Evolutionary conservation across 2,113 vertebrate species (phyloP), one percentile per base, ranked within the genome.

Genomic region (Anoplopoma fimbria): DNA sequence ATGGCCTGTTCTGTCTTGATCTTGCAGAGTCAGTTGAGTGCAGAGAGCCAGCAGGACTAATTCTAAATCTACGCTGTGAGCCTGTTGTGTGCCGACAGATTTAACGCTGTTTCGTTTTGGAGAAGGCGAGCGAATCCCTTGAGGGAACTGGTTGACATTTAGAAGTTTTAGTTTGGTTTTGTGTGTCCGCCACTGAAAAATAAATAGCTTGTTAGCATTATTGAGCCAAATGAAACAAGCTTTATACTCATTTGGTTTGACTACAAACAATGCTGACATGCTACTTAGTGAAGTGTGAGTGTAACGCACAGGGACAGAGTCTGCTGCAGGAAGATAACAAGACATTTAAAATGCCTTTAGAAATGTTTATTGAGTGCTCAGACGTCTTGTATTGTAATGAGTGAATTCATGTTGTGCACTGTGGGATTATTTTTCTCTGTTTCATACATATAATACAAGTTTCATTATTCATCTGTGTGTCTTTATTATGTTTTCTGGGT

Each of bases 141-240:
- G 2, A 15, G 90, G 91, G 88, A 86, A 57, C 14, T 36, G 64
- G 34, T 29, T 92, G 92, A 90, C 92, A 93, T 93, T 92, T 90
- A 63, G 38, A 67, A 33, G 75, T 47, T 15, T 12, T 42, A 65
- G 27, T 83, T 82, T 75, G 53, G 38, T 42, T 75, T 58, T 79
- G 72, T 77, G 58, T n/a, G 62, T 80, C 75, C 0, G 19, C 49
- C 9, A 13, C 13, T 21, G 75, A 84, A 88, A 82, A 80, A 6
- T 6, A 49, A 21, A 47, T 23, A 55, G 49, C 60, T 69, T 81
- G 69, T 91, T 73, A n/a, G 71, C 45, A 29, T 85, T 67, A 81
- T 76, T 77, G 73, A 86, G 60, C 79, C 42, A 47, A 58, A 1
- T 42, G 62, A 75, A 75, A 78, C 23, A 47, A 74, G 81, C 71